Base-by-base conservation (phyloP, 2,888 invertebrate genomes). In the Epirrita christyi region DNA sequence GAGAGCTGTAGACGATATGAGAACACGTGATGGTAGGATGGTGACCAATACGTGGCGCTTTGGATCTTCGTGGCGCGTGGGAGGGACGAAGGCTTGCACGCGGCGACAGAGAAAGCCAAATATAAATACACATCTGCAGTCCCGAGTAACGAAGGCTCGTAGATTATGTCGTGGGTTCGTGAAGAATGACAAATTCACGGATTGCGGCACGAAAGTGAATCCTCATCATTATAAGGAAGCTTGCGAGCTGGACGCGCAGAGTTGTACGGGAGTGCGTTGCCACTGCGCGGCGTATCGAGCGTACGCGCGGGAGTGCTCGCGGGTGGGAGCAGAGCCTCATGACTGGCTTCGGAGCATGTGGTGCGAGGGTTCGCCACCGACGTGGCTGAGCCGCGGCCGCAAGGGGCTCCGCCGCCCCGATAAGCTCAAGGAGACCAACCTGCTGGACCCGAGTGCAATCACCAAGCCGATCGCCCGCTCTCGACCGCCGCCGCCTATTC, bases 211-310 rank as follows among this genome's bases (percentile, higher is more conserved):
- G 67, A 94, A 95, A 74, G 94, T 98, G 59, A 96, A 96, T 79
- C 96, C 96, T 28, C 93, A 94, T 63, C 95, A 97, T 76, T 98
- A 97, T 81, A 96, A 95, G 79, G 96, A 96, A 78, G 96, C 98
- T 8, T 98, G 98, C 81, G 93, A 95, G 70, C 92, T 96, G 81
- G 98, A 98, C 79, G 96, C 97, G 88, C 97, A 98, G 78, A 97
- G 97, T 75, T 98, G 98, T 82, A 95, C 96, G 1, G 93, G 94
- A 10, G 93, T 94, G 56, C 93, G 94, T 73, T 98, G 98, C 73
- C 96, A 97, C 80, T 98, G 98, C 83, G 97, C 98, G 68, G 96
- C 97, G 61, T 95, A 98, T 74, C 95, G 95, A 52, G 98, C 98
- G 2, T 98, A 98, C 78, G 96, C 96, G 0, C 95, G 97, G 66